Conservation (phyloP, 2,797 vertebrate genomes). For the Myotis findleyi region DNA sequence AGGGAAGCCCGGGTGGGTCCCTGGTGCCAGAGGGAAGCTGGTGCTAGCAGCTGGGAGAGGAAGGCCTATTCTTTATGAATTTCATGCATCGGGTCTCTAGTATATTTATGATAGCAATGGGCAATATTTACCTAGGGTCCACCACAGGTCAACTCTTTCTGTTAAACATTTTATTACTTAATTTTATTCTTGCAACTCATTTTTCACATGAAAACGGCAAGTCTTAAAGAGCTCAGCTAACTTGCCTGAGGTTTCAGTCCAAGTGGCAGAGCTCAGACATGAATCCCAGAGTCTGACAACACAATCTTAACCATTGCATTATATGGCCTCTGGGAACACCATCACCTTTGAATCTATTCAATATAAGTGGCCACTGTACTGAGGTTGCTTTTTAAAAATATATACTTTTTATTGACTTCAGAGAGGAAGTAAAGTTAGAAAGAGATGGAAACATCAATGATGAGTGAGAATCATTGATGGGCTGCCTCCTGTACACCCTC, state of each 20-base stretch:
- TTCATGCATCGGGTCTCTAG: too few species aligned
- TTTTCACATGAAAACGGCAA: background rate
- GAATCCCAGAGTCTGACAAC: background rate
- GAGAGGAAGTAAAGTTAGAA: too few species aligned
- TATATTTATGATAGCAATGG: background rate
- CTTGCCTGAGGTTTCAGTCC: background rate
- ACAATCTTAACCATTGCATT: background rate
- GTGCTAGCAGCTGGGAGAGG: too few species aligned
- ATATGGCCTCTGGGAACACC: background rate
- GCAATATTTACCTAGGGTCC: background rate
- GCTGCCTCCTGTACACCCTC: too few species aligned
- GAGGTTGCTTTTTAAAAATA: background rate
- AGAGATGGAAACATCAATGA: too few species aligned
- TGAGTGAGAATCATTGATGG: too few species aligned
- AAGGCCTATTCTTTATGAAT: too few species aligned
- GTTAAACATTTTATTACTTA: background rate
- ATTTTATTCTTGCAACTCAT: background rate
- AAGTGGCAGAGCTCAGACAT: background rate
- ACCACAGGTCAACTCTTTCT: background rate
- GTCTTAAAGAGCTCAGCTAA: background rate
- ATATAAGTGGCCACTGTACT: background rate
- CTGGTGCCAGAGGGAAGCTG: too few species aligned
- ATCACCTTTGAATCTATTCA: background rate
- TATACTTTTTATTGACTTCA: too few species aligned
- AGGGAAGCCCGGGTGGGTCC: too few species aligned